These are phyloP conservation scores for Sitobion miscanthi DNA, from an alignment of 1,140 invertebrate genomes.

Conservation along the genomic window DNA sequence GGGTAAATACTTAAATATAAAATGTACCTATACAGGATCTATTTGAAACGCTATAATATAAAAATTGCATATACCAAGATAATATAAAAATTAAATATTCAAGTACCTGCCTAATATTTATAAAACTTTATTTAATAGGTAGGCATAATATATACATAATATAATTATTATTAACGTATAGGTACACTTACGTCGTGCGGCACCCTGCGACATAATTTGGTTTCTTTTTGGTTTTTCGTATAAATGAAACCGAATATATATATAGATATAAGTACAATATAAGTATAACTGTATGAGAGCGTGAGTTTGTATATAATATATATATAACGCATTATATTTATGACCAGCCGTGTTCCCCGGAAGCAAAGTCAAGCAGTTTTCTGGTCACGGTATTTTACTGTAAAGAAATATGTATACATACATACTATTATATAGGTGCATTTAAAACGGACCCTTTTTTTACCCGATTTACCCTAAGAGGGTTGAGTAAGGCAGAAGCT, in stretches of 20 bases:
- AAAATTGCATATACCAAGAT: background rate
- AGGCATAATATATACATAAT: background rate
- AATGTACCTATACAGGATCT: background rate
- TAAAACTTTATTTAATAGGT: too few species aligned
- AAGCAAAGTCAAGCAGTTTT: slow-evolving; percentile 49
- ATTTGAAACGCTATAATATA: background rate
- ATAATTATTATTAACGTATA: background rate
- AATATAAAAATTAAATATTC: background rate
- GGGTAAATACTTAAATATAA: background rate
- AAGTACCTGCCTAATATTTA: background rate
- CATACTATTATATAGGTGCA: background rate
- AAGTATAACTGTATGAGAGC: background rate
- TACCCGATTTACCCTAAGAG: slow-evolving; percentile 25
- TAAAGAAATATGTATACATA: background rate
- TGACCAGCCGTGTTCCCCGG: slow-evolving; percentile 5
- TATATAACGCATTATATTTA: background rate
- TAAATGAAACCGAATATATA: background rate
- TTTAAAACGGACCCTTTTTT: slow-evolving; percentile 49
- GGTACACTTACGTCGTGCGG: background rate
- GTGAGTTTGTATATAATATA: background rate
- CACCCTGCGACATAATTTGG: background rate
- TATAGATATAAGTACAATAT: background rate
- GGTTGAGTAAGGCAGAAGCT: slow-evolving; percentile 46
- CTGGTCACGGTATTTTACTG: slow-evolving; percentile 20
- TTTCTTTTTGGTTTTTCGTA: background rate